Percentiles rank a stretch among this genome's conserved stretches.
These are phyloP conservation scores for Mesembrinibis cayennensis DNA, from an alignment of 2,113 vertebrate species.

Conservation along the genomic window DNA sequence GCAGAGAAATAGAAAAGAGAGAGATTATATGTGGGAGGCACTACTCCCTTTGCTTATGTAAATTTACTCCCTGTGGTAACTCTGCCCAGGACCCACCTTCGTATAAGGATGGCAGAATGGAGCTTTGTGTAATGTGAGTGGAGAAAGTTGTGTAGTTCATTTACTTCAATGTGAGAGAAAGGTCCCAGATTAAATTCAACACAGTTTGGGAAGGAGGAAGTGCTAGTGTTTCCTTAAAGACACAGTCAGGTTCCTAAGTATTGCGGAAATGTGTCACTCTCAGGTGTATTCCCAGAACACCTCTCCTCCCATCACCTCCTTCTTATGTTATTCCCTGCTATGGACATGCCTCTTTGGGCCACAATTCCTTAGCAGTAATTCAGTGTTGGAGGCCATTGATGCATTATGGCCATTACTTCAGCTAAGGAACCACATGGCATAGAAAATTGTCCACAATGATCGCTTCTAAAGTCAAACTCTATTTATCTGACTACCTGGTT, in stretches of 20 bases:
- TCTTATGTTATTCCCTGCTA: background rate
- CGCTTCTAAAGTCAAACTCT: background rate
- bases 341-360: background rate
- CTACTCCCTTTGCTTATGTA: background rate
- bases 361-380: background rate
- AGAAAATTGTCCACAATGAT: background rate
- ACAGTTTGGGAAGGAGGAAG: background rate
- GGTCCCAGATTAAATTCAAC: background rate
- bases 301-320: background rate
- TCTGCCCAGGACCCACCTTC: background rate
- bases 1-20: background rate
- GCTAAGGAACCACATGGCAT: background rate
- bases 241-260: background rate
- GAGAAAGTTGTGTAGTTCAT: background rate
- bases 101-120: background rate
- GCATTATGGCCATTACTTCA: background rate
- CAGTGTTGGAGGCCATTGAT: background rate
- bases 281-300: background rate
- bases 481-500: background rate
- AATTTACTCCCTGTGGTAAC: background rate
- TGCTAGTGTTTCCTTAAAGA: background rate
- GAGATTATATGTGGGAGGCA: background rate
- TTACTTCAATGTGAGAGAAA: background rate
- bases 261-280: background rate
- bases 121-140: background rate